These are phyloP conservation scores for Bedellia somnulentella DNA, from an alignment of 2,888 invertebrate species.

Conservation along the genomic window DNA sequence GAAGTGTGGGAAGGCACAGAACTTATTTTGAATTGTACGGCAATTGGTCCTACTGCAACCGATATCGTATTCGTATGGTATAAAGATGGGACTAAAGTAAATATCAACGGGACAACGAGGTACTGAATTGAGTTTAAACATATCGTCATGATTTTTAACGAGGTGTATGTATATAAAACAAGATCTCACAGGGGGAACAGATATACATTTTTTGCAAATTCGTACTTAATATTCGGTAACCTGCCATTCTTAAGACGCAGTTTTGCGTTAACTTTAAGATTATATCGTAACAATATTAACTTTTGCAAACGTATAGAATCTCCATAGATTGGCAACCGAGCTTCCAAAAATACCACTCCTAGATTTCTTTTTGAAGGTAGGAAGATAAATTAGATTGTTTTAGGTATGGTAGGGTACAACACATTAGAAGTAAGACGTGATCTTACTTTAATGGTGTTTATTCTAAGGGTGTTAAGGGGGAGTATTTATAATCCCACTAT, in stretches of 20 bases:
- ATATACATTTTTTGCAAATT: background rate
- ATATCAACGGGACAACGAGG: slow-evolving; percentile 75
- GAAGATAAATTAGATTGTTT: no score
- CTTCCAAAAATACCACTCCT: no score
- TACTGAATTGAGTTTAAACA: background rate
- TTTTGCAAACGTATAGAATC: no score
- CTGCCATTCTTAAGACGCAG: background rate
- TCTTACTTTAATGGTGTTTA: no score
- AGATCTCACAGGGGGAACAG: background rate
- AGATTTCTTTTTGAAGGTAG: no score
- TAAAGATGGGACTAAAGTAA: slow-evolving; percentile 76
- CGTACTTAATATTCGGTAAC: background rate
- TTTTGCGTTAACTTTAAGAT: no score
- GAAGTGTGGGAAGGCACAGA: slow-evolving; percentile 72
- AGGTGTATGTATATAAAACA: background rate
- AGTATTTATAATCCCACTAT: no score
- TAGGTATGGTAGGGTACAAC: no score
- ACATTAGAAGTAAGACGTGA: no score
- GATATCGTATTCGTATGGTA: slow-evolving; percentile 78
- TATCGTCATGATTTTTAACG: background rate
- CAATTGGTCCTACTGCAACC: slow-evolving; percentile 76
- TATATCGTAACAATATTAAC: no score
- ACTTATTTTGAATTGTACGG: slow-evolving; percentile 76
- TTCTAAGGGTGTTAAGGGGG: no score
- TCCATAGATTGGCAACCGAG: no score